Evolutionary conservation across 2,113 vertebrate genomes (phyloP), one percentile per base, ranked within the genome.

Genomic region (Chaetops frenatus): DNA sequence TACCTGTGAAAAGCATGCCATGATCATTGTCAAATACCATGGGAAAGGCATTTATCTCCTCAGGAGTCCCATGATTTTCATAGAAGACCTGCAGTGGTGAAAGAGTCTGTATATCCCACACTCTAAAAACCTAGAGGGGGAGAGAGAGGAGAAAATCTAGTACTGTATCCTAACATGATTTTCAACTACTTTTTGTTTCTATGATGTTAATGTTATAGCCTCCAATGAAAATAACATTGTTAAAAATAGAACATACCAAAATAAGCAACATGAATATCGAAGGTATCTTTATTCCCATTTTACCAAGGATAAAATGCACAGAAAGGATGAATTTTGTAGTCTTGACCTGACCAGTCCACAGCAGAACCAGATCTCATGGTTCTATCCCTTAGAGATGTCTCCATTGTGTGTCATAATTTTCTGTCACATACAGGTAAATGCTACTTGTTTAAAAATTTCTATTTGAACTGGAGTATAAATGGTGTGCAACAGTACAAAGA

Each of bases 71-170:
- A 33, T 97, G 95, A 62, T 50, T 88, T 56, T 98, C 97, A 3
- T 95, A 91, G 86, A 98, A 98, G 44, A 98, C 92, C 90, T 98
- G 98, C 38, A 98, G 62, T 0, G 97, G 71, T 18, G 98, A 97
- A 81, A 98, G 97, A 13, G 97, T 97, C 83, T 98, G 96, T 88
- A 98, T 93, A 85, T 98, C 97, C 97, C 98, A 98, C 16, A 98
- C 97, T 44, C 97, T 95, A 83, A 97, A 98, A 79, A 98, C 87
- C 98, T 98, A 67, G 56, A 66, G 18, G 17, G 40, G 60, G 56
- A 65, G 14, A 65, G 44, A 86, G 31, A 38, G 3, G 17, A 65
- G 24, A 85, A 81, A 76, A 58, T 77, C 28, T 73, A 51, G 11
- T 40, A 56, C 11, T 71, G 16, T 60, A n/a, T 50, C 12, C 36